phyloP scores from a whole-genome alignment of 2,797 vertebrate species.

The Sebastes melanostomus region DNA sequence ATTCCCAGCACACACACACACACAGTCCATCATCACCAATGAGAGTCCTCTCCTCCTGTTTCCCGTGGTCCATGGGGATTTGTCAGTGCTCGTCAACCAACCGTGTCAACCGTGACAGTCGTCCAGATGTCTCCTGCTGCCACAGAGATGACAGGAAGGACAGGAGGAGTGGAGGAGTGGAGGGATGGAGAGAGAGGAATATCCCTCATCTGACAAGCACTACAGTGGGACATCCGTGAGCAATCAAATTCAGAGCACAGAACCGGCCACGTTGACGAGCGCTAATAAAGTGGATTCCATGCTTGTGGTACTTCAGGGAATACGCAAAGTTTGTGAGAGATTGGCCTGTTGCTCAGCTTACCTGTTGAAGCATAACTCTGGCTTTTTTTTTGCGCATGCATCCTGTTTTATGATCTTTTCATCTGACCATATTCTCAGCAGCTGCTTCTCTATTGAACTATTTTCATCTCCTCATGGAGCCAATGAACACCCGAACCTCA shows the following conservation, averaged over 20 bases:
- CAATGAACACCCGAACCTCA: background rate
- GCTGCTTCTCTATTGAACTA: background rate
- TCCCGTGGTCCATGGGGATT: slow-evolving; percentile 77
- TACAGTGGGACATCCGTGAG: slow-evolving; percentile 60
- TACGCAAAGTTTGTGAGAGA: slow-evolving; percentile 58
- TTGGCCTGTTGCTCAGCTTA: slow-evolving; percentile 49
- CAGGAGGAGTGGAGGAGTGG: slow-evolving; percentile 56
- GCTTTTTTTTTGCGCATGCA: background rate
- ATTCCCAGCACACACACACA: slow-evolving; percentile 23
- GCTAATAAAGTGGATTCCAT: slow-evolving; percentile 58
- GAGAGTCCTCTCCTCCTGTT: slow-evolving; percentile 73
- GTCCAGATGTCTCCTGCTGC: slow-evolving; percentile 86
- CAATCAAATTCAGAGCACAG: slow-evolving; percentile 58
- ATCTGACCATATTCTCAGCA: slow-evolving; percentile 8
- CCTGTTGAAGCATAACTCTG: slow-evolving; percentile 43
- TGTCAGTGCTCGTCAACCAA: slow-evolving; percentile 82
- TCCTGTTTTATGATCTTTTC: slow-evolving; percentile 27
- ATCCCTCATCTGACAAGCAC: slow-evolving; percentile 65
- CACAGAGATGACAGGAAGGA: slow-evolving; percentile 76
- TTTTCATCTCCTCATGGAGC: background rate
- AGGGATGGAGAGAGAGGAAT: slow-evolving; percentile 52
- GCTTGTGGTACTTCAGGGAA: slow-evolving; percentile 56
- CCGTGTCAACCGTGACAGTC: slow-evolving; percentile 86
- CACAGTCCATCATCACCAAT: slow-evolving; percentile 65
- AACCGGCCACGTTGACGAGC: slow-evolving; percentile 58